Evolutionary conservation across 2,888 invertebrate species (phyloP).

Genomic region (Sinotaia quadrata): DNA sequence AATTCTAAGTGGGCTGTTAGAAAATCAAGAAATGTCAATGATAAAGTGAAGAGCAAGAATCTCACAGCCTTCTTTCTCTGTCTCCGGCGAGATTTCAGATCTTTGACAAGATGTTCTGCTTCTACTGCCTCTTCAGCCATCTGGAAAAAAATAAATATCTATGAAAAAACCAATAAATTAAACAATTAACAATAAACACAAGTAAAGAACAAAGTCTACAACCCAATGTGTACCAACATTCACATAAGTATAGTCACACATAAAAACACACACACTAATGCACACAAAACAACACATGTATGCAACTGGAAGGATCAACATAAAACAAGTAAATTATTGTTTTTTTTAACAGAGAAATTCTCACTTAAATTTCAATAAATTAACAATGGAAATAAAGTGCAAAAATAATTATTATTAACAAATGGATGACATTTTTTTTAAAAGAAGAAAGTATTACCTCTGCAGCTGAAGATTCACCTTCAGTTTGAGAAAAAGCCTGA

Average conservation of each 20-base stretch:
- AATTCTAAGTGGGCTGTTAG: too few species aligned
- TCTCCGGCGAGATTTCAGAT: conserved; percentile 52
- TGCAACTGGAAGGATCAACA: too few species aligned
- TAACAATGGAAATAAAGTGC: too few species aligned
- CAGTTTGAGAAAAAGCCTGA: conserved; percentile 41
- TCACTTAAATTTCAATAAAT: too few species aligned
- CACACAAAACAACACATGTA: not conserved
- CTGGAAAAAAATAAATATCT: conserved; percentile 23
- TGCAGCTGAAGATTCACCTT: conserved; percentile 43
- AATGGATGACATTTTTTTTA: too few species aligned
- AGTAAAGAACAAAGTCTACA: conserved; percentile 33
- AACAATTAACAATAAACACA: not conserved
- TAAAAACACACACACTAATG: conserved; percentile 6
- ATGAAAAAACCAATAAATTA: not conserved
- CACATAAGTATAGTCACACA: not conserved
- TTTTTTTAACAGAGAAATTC: too few species aligned
- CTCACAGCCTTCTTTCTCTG: conserved; percentile 56
- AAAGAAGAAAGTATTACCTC: conserved; percentile 31
- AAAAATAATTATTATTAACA: too few species aligned
- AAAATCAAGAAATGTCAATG: too few species aligned
- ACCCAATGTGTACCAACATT: conserved; percentile 27
- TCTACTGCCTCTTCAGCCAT: conserved; percentile 39
- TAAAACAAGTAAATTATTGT: too few species aligned
- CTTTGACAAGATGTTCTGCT: conserved; percentile 53
- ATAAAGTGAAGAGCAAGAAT: conserved; percentile 32